Evolutionary conservation across 1,140 invertebrate species (phyloP).

Genomic region (Steinernema khuongi): DNA sequence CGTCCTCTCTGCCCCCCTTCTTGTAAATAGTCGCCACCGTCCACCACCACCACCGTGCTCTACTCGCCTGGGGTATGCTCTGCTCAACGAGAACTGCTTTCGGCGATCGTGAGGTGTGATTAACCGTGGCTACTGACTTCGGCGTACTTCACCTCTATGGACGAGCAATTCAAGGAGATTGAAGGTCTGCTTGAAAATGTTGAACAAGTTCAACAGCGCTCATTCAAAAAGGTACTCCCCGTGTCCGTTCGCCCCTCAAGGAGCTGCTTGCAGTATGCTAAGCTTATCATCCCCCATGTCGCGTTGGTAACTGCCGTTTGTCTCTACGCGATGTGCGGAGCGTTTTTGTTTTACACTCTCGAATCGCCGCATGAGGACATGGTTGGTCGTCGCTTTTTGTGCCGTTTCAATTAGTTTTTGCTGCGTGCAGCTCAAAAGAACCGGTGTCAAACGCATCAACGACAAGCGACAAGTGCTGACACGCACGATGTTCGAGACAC

Average conservation of each 20-base stretch:
- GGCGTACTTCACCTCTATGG: background rate
- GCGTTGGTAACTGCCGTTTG: conserved; percentile 88
- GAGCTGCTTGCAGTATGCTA: conserved; percentile 46
- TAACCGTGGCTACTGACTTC: background rate
- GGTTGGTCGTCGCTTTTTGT: conserved; percentile 59
- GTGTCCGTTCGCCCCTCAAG: background rate
- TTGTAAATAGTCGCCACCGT: background rate
- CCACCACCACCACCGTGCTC: background rate
- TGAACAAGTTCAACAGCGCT: conserved; percentile 15
- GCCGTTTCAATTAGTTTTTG: conserved; percentile 39
- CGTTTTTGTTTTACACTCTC: conserved; percentile 79
- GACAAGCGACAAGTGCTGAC: conserved; percentile 34
- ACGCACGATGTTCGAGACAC: conserved; percentile 33
- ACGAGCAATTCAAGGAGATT: conserved; percentile 16
- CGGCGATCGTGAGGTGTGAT: conserved; percentile 2
- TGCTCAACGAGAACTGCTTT: background rate
- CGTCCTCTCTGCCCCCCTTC: background rate
- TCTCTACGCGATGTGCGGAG: conserved; percentile 88
- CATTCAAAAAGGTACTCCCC: conserved; percentile 9
- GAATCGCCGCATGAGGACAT: conserved; percentile 70
- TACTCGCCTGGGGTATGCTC: background rate
- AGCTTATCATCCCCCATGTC: conserved; percentile 65
- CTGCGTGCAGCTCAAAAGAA: conserved; percentile 47
- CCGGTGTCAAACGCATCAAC: conserved; percentile 62
- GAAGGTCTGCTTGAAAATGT: conserved; percentile 16